phyloP scores from a whole-genome alignment of 2,888 invertebrate genomes.

The Lottia gigantea region DNA sequence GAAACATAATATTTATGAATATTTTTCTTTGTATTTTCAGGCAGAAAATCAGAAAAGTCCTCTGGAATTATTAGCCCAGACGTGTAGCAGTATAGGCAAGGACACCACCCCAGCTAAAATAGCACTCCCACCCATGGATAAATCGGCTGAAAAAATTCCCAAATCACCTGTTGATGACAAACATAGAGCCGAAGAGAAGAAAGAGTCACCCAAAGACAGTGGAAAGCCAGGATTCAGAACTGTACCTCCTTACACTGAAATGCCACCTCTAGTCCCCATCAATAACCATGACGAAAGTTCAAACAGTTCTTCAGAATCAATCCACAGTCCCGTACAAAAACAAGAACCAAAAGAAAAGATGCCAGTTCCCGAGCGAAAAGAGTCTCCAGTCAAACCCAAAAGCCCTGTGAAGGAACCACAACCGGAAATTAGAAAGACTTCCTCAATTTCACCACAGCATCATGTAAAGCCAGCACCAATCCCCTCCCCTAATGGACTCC shows the following conservation, averaged over 20 bases:
- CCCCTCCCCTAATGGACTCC: neutral
- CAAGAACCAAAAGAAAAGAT: neutral
- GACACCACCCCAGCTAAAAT: slow-evolving; percentile 78
- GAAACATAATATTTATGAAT: too few relatives aligned
- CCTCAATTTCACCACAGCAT: neutral
- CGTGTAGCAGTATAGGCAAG: slow-evolving; percentile 93
- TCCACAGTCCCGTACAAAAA: neutral
- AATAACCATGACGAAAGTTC: slow-evolving; percentile 19
- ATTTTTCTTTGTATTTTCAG: slow-evolving; percentile 74
- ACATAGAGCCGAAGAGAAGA: slow-evolving; percentile 40
- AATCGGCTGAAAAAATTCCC: slow-evolving; percentile 27
- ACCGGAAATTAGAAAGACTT: neutral
- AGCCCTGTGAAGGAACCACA: neutral
- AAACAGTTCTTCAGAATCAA: neutral
- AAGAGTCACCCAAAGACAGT: slow-evolving; percentile 46
- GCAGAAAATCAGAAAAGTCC: slow-evolving; percentile 97
- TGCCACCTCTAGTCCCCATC: slow-evolving; percentile 63
- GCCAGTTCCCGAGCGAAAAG: neutral
- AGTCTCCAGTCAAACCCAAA: neutral
- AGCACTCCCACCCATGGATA: slow-evolving; percentile 70
- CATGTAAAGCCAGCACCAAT: neutral
- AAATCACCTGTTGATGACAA: neutral
- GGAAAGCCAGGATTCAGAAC: slow-evolving; percentile 53
- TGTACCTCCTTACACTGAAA: slow-evolving; percentile 57
- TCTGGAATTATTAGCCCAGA: slow-evolving; percentile 91